A percentile compares a stretch with the other conserved stretches of the same genome.
These are phyloP conservation scores for Cyprinella venusta DNA, from an alignment of 2,797 vertebrate genomes.

Conservation along the genomic window DNA sequence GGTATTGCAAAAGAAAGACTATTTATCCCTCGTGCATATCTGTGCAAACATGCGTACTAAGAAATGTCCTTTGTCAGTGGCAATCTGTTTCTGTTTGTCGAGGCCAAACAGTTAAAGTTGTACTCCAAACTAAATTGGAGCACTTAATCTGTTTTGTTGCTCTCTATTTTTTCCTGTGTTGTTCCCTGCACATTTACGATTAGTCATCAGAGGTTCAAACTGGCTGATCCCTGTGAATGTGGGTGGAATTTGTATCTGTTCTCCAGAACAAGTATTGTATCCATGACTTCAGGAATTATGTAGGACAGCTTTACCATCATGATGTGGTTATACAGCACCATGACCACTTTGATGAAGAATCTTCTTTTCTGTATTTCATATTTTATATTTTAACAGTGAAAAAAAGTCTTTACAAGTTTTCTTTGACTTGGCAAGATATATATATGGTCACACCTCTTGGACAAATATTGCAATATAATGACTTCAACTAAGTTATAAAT, in stretches of 20 bases:
- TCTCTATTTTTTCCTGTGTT: conserved; percentile 56
- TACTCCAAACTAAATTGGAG: conserved; percentile 62
- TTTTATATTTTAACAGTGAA: not conserved
- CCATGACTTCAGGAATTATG: conserved; percentile 68
- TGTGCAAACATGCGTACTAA: not conserved
- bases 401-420: not conserved
- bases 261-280: conserved; percentile 70
- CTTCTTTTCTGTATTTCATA: not conserved
- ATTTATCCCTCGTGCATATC: not conserved
- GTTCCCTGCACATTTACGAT: conserved; percentile 76
- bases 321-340: not conserved
- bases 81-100: not conserved
- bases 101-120: not conserved
- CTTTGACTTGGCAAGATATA: conserved; percentile 6
- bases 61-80: not conserved
- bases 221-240: conserved; percentile 70
- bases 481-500: conserved; percentile 15
- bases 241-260: conserved; percentile 72
- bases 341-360: not conserved
- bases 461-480: conserved; percentile 6
- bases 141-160: conserved; percentile 69
- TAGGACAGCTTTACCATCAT: conserved; percentile 28
- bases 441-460: conserved; percentile 3
- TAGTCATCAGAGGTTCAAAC: conserved; percentile 74
- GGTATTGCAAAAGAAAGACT: conserved; percentile 8